Conservation (phyloP, 1,140 invertebrate genomes). For the Goniozus legneri region DNA sequence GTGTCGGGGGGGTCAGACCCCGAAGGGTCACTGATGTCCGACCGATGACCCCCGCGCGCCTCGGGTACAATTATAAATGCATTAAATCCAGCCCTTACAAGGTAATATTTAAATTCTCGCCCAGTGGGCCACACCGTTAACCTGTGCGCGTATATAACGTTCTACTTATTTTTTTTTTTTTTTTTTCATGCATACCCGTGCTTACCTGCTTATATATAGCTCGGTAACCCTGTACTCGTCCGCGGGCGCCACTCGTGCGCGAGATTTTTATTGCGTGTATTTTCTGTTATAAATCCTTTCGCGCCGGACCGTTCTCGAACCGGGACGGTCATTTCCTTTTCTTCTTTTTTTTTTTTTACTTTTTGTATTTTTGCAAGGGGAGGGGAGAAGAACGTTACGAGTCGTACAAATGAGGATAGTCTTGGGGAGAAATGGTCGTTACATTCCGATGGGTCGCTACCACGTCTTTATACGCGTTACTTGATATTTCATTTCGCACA, state of each 20-base stretch:
- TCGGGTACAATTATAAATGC: constrained; percentile 50
- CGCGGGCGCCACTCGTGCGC: constrained; percentile 10
- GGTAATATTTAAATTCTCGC: constrained; percentile 51
- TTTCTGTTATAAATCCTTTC: constrained; percentile 47
- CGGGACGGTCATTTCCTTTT: constrained; percentile 6
- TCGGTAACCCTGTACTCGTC: too few relatives aligned
- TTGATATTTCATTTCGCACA: neutral
- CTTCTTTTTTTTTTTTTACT: constrained; percentile 6
- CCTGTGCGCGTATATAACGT: too few relatives aligned
- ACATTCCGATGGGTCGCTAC: neutral
- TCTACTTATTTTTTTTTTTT: too few relatives aligned
- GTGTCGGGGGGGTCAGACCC: constrained; percentile 27
- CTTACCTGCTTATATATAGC: too few relatives aligned
- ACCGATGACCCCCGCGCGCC: constrained; percentile 43
- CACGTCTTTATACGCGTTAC: neutral
- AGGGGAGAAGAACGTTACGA: neutral
- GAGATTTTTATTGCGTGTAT: constrained; percentile 47
- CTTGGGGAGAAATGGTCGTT: too few relatives aligned
- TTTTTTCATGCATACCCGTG: too few relatives aligned
- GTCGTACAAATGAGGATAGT: neutral
- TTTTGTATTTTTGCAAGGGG: too few relatives aligned
- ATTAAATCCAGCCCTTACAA: constrained; percentile 46
- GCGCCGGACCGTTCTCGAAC: constrained; percentile 10
- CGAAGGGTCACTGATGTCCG: constrained; percentile 47
- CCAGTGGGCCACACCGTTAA: too few relatives aligned